A percentile compares a stretch with the other conserved stretches of the same genome.
phyloP scores from a whole-genome alignment of 2,113 vertebrate genomes.

The Xenotilapia flavipinnis region DNA sequence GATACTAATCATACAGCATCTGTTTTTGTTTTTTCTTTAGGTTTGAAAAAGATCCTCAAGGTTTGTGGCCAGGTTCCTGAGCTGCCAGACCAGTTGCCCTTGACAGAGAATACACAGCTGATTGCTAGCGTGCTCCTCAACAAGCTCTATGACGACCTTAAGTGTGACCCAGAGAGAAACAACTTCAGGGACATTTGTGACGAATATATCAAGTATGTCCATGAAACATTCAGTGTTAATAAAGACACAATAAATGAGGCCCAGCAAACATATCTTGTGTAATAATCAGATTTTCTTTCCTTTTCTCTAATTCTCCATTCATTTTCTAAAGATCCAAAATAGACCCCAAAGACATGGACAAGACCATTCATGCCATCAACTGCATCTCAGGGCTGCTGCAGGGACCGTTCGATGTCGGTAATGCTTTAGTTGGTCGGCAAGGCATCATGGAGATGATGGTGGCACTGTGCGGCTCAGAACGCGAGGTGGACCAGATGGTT shows the following conservation, averaged over 20 bases:
- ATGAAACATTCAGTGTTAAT: background rate
- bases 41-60: slow-evolving; percentile 93
- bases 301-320: background rate
- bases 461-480: slow-evolving; percentile 86
- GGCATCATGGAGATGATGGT: slow-evolving; percentile 99
- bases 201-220: slow-evolving; percentile 85
- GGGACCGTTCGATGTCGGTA: slow-evolving; percentile 92
- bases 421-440: slow-evolving; percentile 82
- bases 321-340: slow-evolving; percentile 81
- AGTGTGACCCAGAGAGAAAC: slow-evolving; percentile 86
- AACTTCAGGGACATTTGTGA: slow-evolving; percentile 87
- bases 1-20: background rate
- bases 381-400: slow-evolving; percentile 89
- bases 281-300: background rate
- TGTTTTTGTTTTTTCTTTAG: slow-evolving; percentile 57
- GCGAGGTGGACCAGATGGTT: slow-evolving; percentile 92
- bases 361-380: slow-evolving; percentile 91
- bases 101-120: slow-evolving; percentile 92
- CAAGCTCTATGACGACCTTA: slow-evolving; percentile 89
- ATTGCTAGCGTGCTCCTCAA: slow-evolving; percentile 89
- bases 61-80: slow-evolving; percentile 91
- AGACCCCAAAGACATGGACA: slow-evolving; percentile 95
- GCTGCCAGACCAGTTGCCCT: slow-evolving; percentile 83
- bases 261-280: background rate
- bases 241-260: background rate